phyloP scores from a whole-genome alignment of 1,140 invertebrate genomes.

The Drosophila seguyi region DNA sequence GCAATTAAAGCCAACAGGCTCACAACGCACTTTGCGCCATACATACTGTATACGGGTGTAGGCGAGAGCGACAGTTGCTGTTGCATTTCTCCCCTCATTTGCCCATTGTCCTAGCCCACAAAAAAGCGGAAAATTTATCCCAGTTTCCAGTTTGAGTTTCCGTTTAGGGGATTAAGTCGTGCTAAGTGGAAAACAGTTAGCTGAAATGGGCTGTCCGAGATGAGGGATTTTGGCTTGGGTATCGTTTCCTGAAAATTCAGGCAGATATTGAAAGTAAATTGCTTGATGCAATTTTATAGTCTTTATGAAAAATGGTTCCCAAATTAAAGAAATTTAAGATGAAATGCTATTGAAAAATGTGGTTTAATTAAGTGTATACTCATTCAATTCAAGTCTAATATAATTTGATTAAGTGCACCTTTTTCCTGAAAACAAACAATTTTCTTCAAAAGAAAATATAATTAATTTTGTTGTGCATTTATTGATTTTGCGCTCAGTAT shows the following conservation, averaged over 20 bases:
- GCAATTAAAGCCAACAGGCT: constrained; percentile 51
- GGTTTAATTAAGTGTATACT: neutral
- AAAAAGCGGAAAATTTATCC: constrained; percentile 21
- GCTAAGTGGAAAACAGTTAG: constrained; percentile 45
- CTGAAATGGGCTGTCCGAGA: constrained; percentile 25
- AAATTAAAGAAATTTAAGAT: too few relatives aligned
- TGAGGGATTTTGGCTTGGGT: constrained; percentile 1
- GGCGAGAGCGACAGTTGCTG: constrained; percentile 18
- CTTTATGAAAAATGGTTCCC: neutral
- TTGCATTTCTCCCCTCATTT: constrained; percentile 25
- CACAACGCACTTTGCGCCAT: constrained; percentile 36
- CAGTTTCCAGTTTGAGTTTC: constrained; percentile 51
- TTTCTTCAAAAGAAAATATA: neutral
- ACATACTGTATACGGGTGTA: neutral
- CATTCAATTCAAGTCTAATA: neutral
- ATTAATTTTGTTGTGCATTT: neutral
- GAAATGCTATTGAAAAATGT: too few relatives aligned
- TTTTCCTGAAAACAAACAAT: too few relatives aligned
- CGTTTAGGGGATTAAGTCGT: constrained; percentile 46
- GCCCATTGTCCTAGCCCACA: constrained; percentile 25
- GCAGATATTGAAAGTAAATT: constrained; percentile 4
- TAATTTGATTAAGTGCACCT: neutral
- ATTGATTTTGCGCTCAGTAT: neutral
- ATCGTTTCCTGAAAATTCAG: constrained; percentile 14
- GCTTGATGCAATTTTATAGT: neutral